Evolutionary conservation across 2,113 vertebrate species (phyloP), one percentile per base, ranked within the genome.

Genomic region (Triplophysa dalaica): DNA sequence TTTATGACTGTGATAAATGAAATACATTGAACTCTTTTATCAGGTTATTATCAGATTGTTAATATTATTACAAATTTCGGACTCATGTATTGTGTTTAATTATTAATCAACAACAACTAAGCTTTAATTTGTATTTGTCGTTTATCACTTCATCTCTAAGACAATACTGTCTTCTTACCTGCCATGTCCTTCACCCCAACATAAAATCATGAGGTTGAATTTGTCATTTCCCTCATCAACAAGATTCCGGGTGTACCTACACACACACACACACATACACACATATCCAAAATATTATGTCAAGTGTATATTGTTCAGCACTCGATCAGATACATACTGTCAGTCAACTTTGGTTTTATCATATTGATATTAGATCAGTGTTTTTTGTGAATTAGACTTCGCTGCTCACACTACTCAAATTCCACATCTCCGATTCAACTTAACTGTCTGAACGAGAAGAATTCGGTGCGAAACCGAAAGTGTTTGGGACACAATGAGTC

Each of bases 151-250:
- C 11, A 45, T 45, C 33, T 38, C 33, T 38, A 38, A 38, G 7
- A 1, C 43, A 45, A 10, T 2, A 12, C 11, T 45, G 43, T 45
- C 10, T 12, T 86, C 2, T 92, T 90, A 98, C 98, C 98, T 99
- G 91, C 98, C 97, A 8, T 99, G 96, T n/a, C 98, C 98, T 94
- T 99, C 97, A 86, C 96, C 98, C 98, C 98, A 99, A 83, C 96
- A 99, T n/a, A 99, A 91, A 85, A 98, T 93, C 90, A 99, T 99
- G 77, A 99, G 91, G 78, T 99, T 99, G 88, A 99, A 99, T 85
- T 98, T 99, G 21, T 94, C 96, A 73, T 99, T 99, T 79, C 97
- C 98, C 84, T 88, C 93, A 86, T 99, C 95, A 64, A 99, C 94
- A 83, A 99, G 92, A 90, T 99, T 99, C 88, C 98, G 92, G 6